Evolutionary conservation across 2,888 invertebrate genomes (phyloP).

Genomic region (Nebria salina): DNA sequence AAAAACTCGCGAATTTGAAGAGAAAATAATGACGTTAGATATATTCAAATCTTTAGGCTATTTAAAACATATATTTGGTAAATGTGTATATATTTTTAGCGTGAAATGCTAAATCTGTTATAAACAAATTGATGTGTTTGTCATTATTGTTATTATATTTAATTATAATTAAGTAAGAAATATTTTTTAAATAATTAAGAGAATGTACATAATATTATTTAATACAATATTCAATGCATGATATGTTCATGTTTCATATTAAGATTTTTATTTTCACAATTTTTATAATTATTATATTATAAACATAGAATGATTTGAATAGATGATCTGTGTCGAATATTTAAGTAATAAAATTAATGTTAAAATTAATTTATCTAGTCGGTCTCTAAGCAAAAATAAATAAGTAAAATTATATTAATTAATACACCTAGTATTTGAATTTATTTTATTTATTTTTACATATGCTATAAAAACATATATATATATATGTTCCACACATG

Average conservation of each 20-base stretch:
- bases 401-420: neutral
- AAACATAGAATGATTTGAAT: conserved; percentile 18
- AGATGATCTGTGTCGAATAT: conserved; percentile 29
- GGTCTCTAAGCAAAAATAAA: conserved; percentile 24
- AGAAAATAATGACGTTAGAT: conserved; percentile 35
- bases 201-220: conserved; percentile 17
- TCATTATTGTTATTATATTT: conserved; percentile 38
- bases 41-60: conserved; percentile 41
- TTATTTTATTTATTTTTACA: neutral
- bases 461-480: neutral
- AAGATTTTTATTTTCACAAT: conserved; percentile 34
- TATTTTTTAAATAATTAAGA: conserved; percentile 35
- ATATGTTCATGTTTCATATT: conserved; percentile 15
- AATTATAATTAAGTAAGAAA: conserved; percentile 29
- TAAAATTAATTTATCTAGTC: conserved; percentile 33
- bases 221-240: conserved; percentile 32
- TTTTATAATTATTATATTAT: conserved; percentile 2
- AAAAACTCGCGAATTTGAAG: conserved; percentile 32
- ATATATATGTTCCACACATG: too few relatives aligned
- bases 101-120: conserved; percentile 37
- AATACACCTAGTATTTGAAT: neutral
- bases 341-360: conserved; percentile 40
- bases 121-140: conserved; percentile 40
- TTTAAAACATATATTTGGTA: conserved; percentile 43
- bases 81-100: conserved; percentile 45